These are phyloP conservation scores for Diadema setosum DNA, from an alignment of 35 echinoderm and acorn worm species.

Conservation along the genomic window DNA sequence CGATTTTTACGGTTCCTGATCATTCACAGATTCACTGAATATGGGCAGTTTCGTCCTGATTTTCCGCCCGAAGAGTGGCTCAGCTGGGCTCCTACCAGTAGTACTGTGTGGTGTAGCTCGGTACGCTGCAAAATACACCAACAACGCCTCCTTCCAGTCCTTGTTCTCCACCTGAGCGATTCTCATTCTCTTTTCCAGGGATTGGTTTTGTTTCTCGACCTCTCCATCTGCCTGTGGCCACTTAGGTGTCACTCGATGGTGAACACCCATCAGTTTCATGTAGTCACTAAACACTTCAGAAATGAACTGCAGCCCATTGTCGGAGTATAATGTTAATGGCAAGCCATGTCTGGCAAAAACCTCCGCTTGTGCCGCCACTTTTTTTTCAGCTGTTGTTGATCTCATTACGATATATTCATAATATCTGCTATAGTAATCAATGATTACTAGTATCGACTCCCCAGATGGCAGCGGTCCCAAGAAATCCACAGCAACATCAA, in stretches of 20 bases:
- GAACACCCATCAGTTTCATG: background rate
- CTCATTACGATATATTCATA: slow-evolving; percentile 5
- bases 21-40: background rate
- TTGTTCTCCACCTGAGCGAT: background rate
- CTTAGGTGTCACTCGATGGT: background rate
- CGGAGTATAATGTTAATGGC: background rate
- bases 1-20: background rate
- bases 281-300: background rate
- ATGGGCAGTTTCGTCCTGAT: background rate
- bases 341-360: background rate
- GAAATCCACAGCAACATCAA: background rate
- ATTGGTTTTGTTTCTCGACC: background rate
- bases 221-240: slow-evolving; percentile 35
- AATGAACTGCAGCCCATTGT: background rate
- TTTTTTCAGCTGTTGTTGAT: background rate
- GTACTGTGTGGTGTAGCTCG: background rate
- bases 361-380: background rate
- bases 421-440: slow-evolving; percentile 27
- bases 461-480: slow-evolving; percentile 25
- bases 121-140: background rate
- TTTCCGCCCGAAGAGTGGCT: slow-evolving; percentile 4
- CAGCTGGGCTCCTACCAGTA: background rate
- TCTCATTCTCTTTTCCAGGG: background rate
- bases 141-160: background rate
- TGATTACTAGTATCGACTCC: background rate